Evolutionary conservation across 1,140 invertebrate genomes (phyloP).

Genomic region (Amphibalanus amphitrite): DNA sequence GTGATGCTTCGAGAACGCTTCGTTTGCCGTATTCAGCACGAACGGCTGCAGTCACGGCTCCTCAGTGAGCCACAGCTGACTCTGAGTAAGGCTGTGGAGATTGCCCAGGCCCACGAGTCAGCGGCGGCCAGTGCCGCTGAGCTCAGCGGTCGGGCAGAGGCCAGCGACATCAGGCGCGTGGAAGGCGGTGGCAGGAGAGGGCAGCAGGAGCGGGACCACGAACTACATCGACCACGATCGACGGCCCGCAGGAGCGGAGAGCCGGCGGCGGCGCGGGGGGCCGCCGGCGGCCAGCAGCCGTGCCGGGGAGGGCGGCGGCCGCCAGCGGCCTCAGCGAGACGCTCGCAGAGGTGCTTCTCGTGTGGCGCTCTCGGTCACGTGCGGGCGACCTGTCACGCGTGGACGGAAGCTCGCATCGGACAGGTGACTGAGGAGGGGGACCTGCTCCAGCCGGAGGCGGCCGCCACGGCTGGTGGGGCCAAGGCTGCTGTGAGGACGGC

Average conservation of each 20-base stretch:
- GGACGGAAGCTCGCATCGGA: too few relatives aligned
- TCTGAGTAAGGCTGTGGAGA: background rate
- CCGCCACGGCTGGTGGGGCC: background rate
- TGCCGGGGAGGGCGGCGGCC: background rate
- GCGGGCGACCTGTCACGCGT: too few relatives aligned
- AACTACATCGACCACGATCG: too few relatives aligned
- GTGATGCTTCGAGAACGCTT: background rate
- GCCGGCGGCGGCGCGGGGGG: too few relatives aligned
- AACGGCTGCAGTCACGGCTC: background rate
- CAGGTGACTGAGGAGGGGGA: background rate
- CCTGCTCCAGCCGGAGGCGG: background rate
- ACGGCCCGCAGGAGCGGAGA: too few relatives aligned
- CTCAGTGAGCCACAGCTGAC: background rate
- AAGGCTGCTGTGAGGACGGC: too few relatives aligned
- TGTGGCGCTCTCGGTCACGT: too few relatives aligned
- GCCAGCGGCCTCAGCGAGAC: too few relatives aligned
- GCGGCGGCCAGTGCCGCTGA: background rate
- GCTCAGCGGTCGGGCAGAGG: background rate
- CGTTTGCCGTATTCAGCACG: background rate
- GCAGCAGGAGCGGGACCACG: too few relatives aligned
- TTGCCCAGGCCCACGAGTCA: background rate
- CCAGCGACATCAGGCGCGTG: background rate
- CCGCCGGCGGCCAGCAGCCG: too few relatives aligned
- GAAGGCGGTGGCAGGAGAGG: background rate
- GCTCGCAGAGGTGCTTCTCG: too few relatives aligned